Evolutionary conservation across 1,140 invertebrate species (phyloP).

Genomic region (Zophobas atratus): DNA sequence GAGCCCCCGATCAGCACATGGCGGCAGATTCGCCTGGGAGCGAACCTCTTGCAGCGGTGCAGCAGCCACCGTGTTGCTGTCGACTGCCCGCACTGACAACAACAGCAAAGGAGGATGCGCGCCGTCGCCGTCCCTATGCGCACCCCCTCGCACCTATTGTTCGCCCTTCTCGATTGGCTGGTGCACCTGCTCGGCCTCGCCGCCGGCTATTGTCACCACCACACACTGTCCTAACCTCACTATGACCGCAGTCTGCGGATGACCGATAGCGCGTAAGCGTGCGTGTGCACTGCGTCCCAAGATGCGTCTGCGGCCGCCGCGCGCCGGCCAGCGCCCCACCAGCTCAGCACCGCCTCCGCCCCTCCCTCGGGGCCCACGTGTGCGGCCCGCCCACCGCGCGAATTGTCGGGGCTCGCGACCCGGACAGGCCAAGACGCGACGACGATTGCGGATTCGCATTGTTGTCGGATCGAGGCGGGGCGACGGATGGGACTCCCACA

Average conservation of each 20-base stretch:
- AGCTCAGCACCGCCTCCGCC: constrained; percentile 55
- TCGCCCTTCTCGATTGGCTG: constrained; percentile 61
- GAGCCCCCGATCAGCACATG: constrained; percentile 66
- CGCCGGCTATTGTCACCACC: constrained; percentile 56
- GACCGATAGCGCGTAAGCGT: constrained; percentile 53
- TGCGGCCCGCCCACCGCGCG: constrained; percentile 63
- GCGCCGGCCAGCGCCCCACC: constrained; percentile 57
- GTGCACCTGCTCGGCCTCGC: constrained; percentile 54
- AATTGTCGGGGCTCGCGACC: constrained; percentile 58
- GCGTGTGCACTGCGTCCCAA: constrained; percentile 64
- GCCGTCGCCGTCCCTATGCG: constrained; percentile 59
- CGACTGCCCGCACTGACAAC: constrained; percentile 60
- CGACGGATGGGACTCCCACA: constrained; percentile 61
- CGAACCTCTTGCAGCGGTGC: constrained; percentile 66
- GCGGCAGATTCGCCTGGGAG: constrained; percentile 64
- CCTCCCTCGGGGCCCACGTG: constrained; percentile 63
- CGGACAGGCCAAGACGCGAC: constrained; percentile 51
- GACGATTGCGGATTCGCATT: constrained; percentile 63
- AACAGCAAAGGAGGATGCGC: constrained; percentile 59
- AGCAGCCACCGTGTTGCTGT: constrained; percentile 65
- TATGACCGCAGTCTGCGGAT: constrained; percentile 24
- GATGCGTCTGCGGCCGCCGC: constrained; percentile 64
- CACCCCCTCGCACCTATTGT: constrained; percentile 63
- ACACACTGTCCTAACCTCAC: constrained; percentile 49
- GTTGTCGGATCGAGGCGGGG: constrained; percentile 62